A percentile compares a stretch with the other conserved stretches of the same genome.
These are phyloP conservation scores for Falcunculus frontatus DNA, from an alignment of 2,113 vertebrate species.

Conservation along the genomic window DNA sequence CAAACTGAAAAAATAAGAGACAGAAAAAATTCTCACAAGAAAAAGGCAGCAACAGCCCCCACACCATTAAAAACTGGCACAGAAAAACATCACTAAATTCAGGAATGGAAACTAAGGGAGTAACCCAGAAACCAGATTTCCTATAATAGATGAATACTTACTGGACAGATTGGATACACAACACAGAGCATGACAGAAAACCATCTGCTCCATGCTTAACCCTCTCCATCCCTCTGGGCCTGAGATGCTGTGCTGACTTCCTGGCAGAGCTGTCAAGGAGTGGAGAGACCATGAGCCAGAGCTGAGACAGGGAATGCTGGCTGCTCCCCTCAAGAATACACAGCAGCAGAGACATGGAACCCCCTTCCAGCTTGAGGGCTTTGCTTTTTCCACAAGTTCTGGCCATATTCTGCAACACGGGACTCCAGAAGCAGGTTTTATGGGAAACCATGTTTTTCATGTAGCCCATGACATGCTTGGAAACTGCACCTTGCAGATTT, in stretches of 20 bases:
- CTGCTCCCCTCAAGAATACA: not conserved
- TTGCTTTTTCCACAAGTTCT: not conserved
- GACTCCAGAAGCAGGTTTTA: not conserved
- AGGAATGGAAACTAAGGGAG: not conserved
- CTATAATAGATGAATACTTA: not conserved
- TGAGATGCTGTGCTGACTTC: rapidly evolving
- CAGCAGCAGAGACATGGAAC: rapidly evolving
- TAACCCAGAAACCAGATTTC: not conserved
- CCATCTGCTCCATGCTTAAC: not conserved
- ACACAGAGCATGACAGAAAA: not conserved
- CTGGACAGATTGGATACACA: not conserved
- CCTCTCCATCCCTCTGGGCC: not conserved
- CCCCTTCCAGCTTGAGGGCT: not conserved
- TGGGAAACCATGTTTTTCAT: not conserved
- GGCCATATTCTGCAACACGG: not conserved
- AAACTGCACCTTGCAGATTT: not conserved
- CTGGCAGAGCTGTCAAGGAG: not conserved
- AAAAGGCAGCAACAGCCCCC: not conserved
- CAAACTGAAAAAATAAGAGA: not conserved
- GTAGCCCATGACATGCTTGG: not conserved
- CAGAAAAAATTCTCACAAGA: not conserved
- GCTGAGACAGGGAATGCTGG: not conserved
- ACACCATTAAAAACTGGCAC: not conserved
- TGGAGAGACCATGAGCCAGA: too few relatives aligned
- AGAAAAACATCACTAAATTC: not conserved